Percentiles rank a stretch among this genome's conserved stretches.
Conservation (phyloP, 1,140 invertebrate genomes). For the Lordiphosa collinella region DNA sequence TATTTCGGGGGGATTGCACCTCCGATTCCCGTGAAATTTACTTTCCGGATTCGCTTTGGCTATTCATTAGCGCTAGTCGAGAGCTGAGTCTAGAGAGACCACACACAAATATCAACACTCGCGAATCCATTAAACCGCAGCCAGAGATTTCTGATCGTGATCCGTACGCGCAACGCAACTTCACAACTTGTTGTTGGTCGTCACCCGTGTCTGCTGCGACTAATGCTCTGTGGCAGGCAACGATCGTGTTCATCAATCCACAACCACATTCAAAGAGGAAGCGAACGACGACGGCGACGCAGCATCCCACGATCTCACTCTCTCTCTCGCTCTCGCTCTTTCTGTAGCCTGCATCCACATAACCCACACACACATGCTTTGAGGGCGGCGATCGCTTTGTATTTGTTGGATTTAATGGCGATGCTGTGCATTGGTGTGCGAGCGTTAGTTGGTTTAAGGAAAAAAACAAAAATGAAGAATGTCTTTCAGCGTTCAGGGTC, state of each 20-base stretch:
- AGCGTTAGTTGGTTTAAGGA: constrained; percentile 26
- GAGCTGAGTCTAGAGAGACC: constrained; percentile 3
- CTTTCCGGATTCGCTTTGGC: constrained; percentile 1
- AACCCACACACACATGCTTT: constrained; percentile 24
- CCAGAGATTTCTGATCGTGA: constrained; percentile 13
- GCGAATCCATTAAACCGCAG: constrained; percentile 14
- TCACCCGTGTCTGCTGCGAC: constrained; percentile 77
- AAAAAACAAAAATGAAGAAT: constrained; percentile 75
- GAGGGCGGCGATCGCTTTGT: constrained; percentile 61
- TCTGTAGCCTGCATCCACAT: background rate
- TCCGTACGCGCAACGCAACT: constrained; percentile 36
- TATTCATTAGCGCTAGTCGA: constrained; percentile 5
- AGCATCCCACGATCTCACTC: constrained; percentile 53
- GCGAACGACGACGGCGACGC: constrained; percentile 37
- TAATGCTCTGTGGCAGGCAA: constrained; percentile 48
- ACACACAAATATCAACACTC: constrained; percentile 9
- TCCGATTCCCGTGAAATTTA: constrained; percentile 14
- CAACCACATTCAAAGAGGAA: constrained; percentile 19
- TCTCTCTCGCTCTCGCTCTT: constrained; percentile 15
- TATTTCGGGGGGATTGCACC: constrained; percentile 33
- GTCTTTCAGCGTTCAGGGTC: constrained; percentile 49
- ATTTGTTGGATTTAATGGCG: constrained; percentile 73
- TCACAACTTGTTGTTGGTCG: constrained; percentile 73
- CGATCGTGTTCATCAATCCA: constrained; percentile 43
- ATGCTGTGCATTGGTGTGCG: constrained; percentile 37